Base-by-base conservation (phyloP, 2,113 vertebrate species). In the Camelus dromedarius region DNA sequence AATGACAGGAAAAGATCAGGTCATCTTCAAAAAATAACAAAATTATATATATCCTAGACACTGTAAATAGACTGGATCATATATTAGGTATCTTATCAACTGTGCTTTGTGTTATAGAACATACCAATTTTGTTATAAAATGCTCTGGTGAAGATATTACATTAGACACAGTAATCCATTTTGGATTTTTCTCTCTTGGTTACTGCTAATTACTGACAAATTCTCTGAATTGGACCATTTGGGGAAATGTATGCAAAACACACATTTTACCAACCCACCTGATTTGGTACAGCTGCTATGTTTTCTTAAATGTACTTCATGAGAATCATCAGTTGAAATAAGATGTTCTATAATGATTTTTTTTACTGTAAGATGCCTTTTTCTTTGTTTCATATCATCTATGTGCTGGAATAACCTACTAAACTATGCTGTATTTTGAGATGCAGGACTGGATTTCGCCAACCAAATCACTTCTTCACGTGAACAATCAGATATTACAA, bases 141-240 rank as follows among this genome's bases (percentile, higher is more conserved):
- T 1, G 80, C 10, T 0, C 35, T 93, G 24, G 26, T 84, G 46
- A 82, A 91, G 9, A 77, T 10, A 84, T 56, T 66, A 76, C 2
- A 19, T 24, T 89, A 82, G 42, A 82, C 10, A 32, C 1, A 52
- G 8, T 22, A 83, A 96, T 50, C 9, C n/a, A 77, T 77, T 96
- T 73, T 80, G 15, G 58, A 42, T 8, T 80, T 85, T 90, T 92
- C 38, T 26, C 32, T 93, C 20, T 81, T 91, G 91, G 24, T 80
- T 95, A 85, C 46, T 84, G 20, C 11, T 95, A 91, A 89, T 89
- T 97, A 79, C 46, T 92, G 16, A 89, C 7, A 81, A 28, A 60
- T 42, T 92, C 42, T 81, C 10, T 93, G 42, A 58, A 84, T 77
- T 90, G 18, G 15, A 7, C n/a, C 46, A 89, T 60, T 87, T 97